Base-by-base conservation (phyloP, 2,113 vertebrate species). In the Stegastes partitus region DNA sequence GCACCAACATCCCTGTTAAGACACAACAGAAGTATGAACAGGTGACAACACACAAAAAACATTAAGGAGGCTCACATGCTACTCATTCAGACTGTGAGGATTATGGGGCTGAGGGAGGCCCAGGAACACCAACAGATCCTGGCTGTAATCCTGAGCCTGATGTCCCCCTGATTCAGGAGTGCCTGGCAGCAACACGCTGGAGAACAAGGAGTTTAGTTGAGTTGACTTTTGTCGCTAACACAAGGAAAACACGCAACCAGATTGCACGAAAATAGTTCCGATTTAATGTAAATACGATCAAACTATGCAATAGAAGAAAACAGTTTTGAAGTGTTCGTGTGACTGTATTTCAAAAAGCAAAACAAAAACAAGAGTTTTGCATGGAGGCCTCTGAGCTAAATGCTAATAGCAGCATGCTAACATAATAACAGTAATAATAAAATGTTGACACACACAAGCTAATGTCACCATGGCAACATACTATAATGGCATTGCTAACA, bases 11-110 rank as follows among this genome's bases (percentile, higher is more conserved):
- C 45, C 68, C 22, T 26, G 42, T 54, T 73, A 77, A 71, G 74
- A 74, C 70, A 19, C 49, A 87, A 67, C 81, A 86, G 81, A 83
- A 45, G 69, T 16, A 71, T 11, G 67, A 89, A 82, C 86, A 88
- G 90, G 81, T 85, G 87, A 88, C 57, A 71, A 72, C 39, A 72
- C 68, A 75, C 51, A 50, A 14, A 15, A 77, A 72, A 82, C 69
- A 82, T 76, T 64, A 74, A 64, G 67, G 67, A 61, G 83, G 73
- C 87, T 86, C 77, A 84, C 19, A 66, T 66, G 66, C 61, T 67
- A 45, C 68, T 70, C 59, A 68, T 61, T 81, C 64, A 83, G 72
- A 69, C 68, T 77, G 86, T 10, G 70, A 85, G 82, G 89, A 85
- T 87, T 83, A 86, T n/a, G 49, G 58, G 50, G 82, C 79, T 63